Percentiles rank a stretch among this genome's conserved stretches.
These are phyloP conservation scores for Danio kyathit DNA, from an alignment of 2,797 vertebrate species.

Conservation along the genomic window DNA sequence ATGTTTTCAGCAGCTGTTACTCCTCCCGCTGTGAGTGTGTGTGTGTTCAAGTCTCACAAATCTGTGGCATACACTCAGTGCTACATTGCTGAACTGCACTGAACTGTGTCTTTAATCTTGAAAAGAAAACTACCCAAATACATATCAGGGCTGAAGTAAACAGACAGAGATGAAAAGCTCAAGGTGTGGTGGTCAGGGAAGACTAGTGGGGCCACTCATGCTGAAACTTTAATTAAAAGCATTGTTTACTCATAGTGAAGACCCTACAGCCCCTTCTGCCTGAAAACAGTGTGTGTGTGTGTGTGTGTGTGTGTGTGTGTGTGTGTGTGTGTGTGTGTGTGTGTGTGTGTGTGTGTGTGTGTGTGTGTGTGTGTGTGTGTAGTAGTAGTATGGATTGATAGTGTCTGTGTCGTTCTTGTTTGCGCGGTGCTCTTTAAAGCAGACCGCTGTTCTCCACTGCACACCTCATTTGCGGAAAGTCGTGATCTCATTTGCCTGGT, in stretches of 20 bases:
- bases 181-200: conserved; percentile 24
- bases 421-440: conserved; percentile 39
- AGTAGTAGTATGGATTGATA: conserved; percentile 11
- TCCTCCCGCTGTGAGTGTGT: neutral
- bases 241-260: conserved; percentile 46
- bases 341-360: conserved; percentile 23
- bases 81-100: conserved; percentile 32
- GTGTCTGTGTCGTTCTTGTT: conserved; percentile 29
- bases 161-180: conserved; percentile 44
- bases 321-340: conserved; percentile 20
- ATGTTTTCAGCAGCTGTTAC: conserved; percentile 60
- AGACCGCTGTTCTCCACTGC: conserved; percentile 46
- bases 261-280: neutral
- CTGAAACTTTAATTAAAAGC: conserved; percentile 60
- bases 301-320: conserved; percentile 33
- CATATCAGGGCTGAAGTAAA: conserved; percentile 26
- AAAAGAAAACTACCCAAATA: conserved; percentile 35
- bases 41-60: conserved; percentile 4
- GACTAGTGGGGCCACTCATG: conserved; percentile 34
- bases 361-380: conserved; percentile 16
- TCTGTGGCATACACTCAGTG: neutral
- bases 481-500: conserved; percentile 64
- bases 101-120: conserved; percentile 46
- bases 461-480: conserved; percentile 65
- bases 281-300: neutral